Percentiles rank a stretch among this genome's conserved stretches.
phyloP scores from a whole-genome alignment of 2,888 invertebrate species.

The Thumatha senex region DNA sequence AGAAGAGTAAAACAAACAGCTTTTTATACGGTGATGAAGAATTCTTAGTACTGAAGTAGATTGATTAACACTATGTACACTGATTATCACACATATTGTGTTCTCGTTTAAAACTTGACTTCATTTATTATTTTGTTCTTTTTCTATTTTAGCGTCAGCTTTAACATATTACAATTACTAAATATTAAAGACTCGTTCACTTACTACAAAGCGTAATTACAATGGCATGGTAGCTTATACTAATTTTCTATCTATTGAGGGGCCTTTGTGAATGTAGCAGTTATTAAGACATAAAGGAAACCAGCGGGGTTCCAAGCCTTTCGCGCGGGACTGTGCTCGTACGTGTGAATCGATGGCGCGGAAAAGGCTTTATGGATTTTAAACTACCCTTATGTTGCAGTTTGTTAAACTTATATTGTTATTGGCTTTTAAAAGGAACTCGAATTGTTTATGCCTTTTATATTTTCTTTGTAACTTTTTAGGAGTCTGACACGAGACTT shows the following conservation, averaged over 20 bases:
- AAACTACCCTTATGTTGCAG: constrained; percentile 60
- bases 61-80: no score
- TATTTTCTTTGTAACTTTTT: not conserved
- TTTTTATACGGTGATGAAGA: no score
- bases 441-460: constrained; percentile 3
- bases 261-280: constrained; percentile 57
- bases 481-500: not conserved
- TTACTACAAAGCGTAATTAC: constrained; percentile 24
- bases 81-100: no score
- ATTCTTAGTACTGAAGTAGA: no score
- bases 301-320: constrained; percentile 40
- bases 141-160: not conserved
- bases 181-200: constrained; percentile 3
- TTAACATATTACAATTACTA: not conserved
- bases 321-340: constrained; percentile 34
- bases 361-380: constrained; percentile 66
- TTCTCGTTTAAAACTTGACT: not conserved
- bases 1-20: no score
- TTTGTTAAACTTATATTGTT: constrained; percentile 68
- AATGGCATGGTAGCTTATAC: constrained; percentile 45
- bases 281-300: constrained; percentile 63
- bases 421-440: constrained; percentile 55
- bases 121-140: not conserved
- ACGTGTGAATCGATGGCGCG: constrained; percentile 61
- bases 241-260: constrained; percentile 66